phyloP scores from a whole-genome alignment of 35 echinoderm and acorn worm species.

The Acanthaster planci region DNA sequence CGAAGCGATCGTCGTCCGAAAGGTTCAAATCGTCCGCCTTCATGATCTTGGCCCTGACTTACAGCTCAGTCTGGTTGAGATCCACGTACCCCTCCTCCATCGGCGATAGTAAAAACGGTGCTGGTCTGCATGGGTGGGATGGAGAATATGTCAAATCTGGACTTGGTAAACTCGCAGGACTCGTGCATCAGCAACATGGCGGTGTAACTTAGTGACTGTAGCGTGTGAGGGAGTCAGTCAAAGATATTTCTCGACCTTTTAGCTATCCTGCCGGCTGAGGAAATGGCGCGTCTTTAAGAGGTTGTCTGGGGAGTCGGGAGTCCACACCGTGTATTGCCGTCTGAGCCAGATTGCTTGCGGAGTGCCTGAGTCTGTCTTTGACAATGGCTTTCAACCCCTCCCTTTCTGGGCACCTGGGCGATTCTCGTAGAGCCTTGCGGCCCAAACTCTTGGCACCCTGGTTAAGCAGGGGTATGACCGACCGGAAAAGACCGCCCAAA shows the following conservation, averaged over 20 bases:
- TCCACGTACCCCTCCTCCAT: slow-evolving; percentile 59
- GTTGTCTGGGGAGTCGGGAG: no score
- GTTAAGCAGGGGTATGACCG: slow-evolving; percentile 33
- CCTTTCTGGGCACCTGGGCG: slow-evolving; percentile 1
- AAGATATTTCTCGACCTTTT: no score
- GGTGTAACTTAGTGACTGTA: no score
- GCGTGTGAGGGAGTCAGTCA: no score
- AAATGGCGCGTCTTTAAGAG: no score
- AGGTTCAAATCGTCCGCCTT: slow-evolving; percentile 31
- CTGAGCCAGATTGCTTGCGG: background rate
- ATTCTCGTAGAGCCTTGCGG: slow-evolving; percentile 42
- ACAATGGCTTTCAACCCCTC: slow-evolving; percentile 27
- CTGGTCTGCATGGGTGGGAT: slow-evolving; percentile 50
- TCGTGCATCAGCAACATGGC: slow-evolving; percentile 15
- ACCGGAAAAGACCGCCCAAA: slow-evolving; percentile 27
- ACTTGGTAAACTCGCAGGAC: slow-evolving; percentile 60
- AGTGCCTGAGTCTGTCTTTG: slow-evolving; percentile 14
- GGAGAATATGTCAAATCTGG: slow-evolving; percentile 59
- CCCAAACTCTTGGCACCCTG: slow-evolving; percentile 34
- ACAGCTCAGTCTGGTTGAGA: slow-evolving; percentile 46
- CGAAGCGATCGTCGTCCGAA: slow-evolving; percentile 9
- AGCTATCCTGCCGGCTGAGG: no score
- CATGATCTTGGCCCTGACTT: slow-evolving; percentile 54
- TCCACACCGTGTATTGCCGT: no score
- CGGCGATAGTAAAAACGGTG: slow-evolving; percentile 39